Base-by-base conservation (phyloP, 2,888 invertebrate genomes). In the Hyposoter didymator region DNA sequence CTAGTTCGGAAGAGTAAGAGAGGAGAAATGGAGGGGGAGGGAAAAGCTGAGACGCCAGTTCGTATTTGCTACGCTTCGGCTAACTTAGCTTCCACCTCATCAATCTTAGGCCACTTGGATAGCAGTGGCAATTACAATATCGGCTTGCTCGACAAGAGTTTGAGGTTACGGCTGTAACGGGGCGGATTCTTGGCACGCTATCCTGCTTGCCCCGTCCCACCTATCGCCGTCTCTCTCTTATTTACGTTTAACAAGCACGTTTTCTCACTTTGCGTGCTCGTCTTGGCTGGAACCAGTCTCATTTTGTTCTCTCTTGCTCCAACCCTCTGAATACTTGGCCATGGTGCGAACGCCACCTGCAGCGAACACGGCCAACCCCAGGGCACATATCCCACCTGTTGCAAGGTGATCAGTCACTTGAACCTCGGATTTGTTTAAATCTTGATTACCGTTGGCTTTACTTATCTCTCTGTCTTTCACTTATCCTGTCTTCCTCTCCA, bases 101-200 rank as follows among this genome's bases (percentile, higher is more conserved):
- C 92, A 93, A 93, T 93, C 93, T 93, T 92, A 90, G 91, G 90
- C 92, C 90, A 91, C 92, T 92, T 91, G 91, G 91, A 89, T 91
- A 90, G 91, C 92, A 90, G 90, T 91, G 90, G 91, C 92, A 93
- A 93, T 93, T 93, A 93, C 93, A 93, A 93, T 93, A 93, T 93
- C 93, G 93, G 92, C 91, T 92, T 91, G 92, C 92, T 91, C 91
- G 88, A 91, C 91, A 90, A 90, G 84, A 92, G 92, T 92, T 92
- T 91, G 91, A 92, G 92, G 91, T 92, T 91, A 90, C 90, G 90
- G 90, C 89, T 89, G 87, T 90, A 90, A 88, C 90, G 90, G 90
- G 91, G 91, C 88, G 90, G 76, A 90, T 90, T 92, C 91, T 91
- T 91, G 91, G 91, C 91, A 91, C 92, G 92, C 91, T 92, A 91